Evolutionary conservation across 2,888 invertebrate species (phyloP).

Genomic region (Aspidiotus destructor): DNA sequence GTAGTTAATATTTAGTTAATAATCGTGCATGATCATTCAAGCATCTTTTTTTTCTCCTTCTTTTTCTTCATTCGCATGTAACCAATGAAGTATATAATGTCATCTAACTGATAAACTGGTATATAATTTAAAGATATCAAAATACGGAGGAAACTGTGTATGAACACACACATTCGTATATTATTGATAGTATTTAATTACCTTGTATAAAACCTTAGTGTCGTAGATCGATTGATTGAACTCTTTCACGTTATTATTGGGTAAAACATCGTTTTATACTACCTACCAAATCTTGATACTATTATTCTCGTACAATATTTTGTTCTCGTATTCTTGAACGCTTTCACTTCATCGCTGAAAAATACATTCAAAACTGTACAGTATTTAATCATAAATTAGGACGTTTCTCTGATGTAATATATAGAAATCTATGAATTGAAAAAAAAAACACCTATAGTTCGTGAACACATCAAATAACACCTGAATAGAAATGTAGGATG

Average conservation of each 20-base stretch:
- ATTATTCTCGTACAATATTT: background rate
- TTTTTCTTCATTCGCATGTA: background rate
- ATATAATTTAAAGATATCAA: background rate
- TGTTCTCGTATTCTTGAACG: background rate
- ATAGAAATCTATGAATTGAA: too few species aligned
- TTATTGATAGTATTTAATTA: background rate
- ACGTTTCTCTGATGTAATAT: too few species aligned
- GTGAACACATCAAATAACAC: too few species aligned
- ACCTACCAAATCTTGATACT: too few species aligned
- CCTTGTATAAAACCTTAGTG: constrained; percentile 1
- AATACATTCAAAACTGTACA: constrained; percentile 2
- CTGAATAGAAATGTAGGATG: too few species aligned
- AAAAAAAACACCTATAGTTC: too few species aligned
- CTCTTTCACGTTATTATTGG: background rate
- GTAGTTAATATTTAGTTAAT: constrained; percentile 17
- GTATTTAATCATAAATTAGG: background rate
- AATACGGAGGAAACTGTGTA: constrained; percentile 11
- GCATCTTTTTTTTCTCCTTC: background rate
- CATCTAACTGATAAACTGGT: background rate
- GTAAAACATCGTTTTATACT: too few species aligned
- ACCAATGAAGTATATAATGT: too few species aligned
- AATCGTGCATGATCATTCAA: constrained; percentile 15
- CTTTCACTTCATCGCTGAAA: constrained; percentile 2
- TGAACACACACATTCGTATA: constrained; percentile 13
- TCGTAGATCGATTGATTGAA: constrained; percentile 17